Conservation (phyloP, 2,113 vertebrate species). For the Acrocephalus kingi region DNA sequence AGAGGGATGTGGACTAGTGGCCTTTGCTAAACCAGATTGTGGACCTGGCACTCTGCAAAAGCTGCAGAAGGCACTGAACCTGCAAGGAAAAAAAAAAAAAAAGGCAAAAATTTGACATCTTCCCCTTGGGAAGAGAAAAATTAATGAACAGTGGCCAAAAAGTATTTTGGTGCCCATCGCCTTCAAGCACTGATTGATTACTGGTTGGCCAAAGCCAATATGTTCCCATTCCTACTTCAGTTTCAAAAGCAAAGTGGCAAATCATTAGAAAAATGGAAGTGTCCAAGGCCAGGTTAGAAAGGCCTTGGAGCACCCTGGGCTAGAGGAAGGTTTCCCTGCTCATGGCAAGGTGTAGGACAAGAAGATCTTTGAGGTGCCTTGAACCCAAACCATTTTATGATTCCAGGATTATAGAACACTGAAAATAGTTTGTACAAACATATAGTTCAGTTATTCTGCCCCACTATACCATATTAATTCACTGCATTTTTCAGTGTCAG, state of each 20-base stretch:
- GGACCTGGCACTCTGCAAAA: background rate
- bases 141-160: background rate
- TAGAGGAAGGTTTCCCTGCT: background rate
- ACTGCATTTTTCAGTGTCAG: background rate
- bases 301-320: background rate
- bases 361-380: background rate
- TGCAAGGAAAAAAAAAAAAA: background rate
- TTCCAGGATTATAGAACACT: background rate
- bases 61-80: background rate
- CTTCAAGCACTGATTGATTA: background rate
- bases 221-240: background rate
- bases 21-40: background rate
- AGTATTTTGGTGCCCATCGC: background rate
- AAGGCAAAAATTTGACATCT: background rate
- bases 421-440: background rate
- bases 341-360: fast-evolving
- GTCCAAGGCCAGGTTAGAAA: fast-evolving
- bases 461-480: background rate
- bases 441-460: background rate
- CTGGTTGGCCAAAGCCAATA: background rate
- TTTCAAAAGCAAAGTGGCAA: background rate
- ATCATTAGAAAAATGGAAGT: background rate
- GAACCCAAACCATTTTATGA: background rate
- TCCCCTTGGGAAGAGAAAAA: background rate
- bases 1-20: fast-evolving